Percentiles rank a stretch among this genome's conserved stretches.
These are phyloP conservation scores for Himalopsyche anomala DNA, from an alignment of 2,888 invertebrate genomes.

Conservation along the genomic window DNA sequence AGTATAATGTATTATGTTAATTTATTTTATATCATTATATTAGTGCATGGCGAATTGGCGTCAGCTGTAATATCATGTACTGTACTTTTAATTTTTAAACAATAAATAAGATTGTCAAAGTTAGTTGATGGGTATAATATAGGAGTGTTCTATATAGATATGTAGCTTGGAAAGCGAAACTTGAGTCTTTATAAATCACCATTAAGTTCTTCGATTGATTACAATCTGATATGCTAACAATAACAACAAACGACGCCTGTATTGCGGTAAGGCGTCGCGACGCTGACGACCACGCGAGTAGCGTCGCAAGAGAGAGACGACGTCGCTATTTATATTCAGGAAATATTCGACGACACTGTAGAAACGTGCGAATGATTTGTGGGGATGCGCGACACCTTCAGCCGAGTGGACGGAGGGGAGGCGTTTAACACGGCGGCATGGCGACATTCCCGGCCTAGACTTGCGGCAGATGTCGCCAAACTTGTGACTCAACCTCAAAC, in stretches of 20 bases:
- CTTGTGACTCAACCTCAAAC: too few relatives aligned
- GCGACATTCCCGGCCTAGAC: slow-evolving; percentile 54
- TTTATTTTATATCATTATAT: too few relatives aligned
- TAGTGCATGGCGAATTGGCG: too few relatives aligned
- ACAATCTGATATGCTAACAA: background rate
- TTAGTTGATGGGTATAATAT: too few relatives aligned
- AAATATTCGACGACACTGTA: slow-evolving; percentile 56
- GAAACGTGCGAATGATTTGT: slow-evolving; percentile 65
- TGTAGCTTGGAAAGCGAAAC: too few relatives aligned
- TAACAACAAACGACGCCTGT: slow-evolving; percentile 9
- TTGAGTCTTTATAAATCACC: background rate
- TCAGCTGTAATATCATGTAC: too few relatives aligned
- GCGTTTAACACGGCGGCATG: slow-evolving; percentile 58
- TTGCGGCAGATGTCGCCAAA: background rate
- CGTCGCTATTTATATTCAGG: slow-evolving; percentile 33
- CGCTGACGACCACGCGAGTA: background rate
- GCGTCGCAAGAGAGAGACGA: background rate
- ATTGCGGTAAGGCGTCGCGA: background rate
- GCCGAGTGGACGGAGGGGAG: slow-evolving; percentile 48
- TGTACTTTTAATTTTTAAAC: too few relatives aligned
- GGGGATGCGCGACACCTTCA: slow-evolving; percentile 58
- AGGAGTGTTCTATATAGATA: too few relatives aligned
- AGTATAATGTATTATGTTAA: too few relatives aligned
- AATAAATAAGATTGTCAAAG: too few relatives aligned
- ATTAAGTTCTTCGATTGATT: background rate